Base-by-base conservation (phyloP, 2,888 invertebrate species). In the Azorinus chamasolen region DNA sequence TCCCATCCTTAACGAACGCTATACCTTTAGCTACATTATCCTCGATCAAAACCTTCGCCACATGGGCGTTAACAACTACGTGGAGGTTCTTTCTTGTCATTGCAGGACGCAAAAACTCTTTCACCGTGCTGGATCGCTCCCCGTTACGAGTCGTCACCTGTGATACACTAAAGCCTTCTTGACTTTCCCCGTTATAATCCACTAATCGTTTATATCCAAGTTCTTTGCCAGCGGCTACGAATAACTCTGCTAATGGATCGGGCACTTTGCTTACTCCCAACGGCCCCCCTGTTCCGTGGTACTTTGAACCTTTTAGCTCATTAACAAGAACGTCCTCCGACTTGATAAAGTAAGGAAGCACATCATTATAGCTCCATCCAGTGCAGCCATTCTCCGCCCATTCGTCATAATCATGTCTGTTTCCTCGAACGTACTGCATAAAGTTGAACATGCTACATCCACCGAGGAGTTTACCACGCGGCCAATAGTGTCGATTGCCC, bases 391-490 rank as follows among this genome's bases (percentile, higher is more conserved):
- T 68, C 14, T 59, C 66, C 24, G 48, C 63, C 79, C 79, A 79
- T 20, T 68, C 64, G 51, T 79, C 79, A 46, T 68, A 75, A 39
- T 79, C 79, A n/a, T 68, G 46, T 8, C 61, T 45, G 25, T 64
- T 76, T n/a, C 76, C 76, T 22, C 76, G 37, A 5, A 70, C 70
- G 20, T 70, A 70, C n/a, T 66, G 32, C 97, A 98, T 97, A 1
- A 97, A 97, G 90, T 97, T 98, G 0, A 97, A 94, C 0, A 97
- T 97, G 45, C 96, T 96, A 4, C 96, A 96, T 0, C 98, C 98
- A 0, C 97, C 97, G 0, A 97, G 94, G 0, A 97, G 97, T 94
- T 97, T 97, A 57, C 98, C 98, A 70, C 97, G 95, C 0, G 97
- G 97, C 97, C 97, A 97, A 88, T 96, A 96, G 90, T 97, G 97